phyloP scores from a whole-genome alignment of 2,797 vertebrate genomes.

The Rachycentron canadum region DNA sequence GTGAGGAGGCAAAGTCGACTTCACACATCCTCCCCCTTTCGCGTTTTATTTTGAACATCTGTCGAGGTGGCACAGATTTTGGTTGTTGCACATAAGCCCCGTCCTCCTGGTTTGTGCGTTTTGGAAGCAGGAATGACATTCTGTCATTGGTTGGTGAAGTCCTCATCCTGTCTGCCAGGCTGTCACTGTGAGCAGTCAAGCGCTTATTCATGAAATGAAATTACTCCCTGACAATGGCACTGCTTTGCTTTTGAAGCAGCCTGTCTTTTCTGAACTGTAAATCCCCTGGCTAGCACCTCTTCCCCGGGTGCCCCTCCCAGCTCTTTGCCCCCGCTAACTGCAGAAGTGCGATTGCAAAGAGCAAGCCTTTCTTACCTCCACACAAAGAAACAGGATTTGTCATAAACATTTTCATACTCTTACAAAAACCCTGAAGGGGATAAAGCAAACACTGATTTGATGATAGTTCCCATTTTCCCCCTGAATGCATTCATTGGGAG shows the following conservation, averaged over 20 bases:
- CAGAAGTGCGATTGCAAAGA: constrained; percentile 65
- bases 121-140: constrained; percentile 75
- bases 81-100: constrained; percentile 62
- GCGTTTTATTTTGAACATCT: constrained; percentile 66
- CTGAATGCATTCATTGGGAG: constrained; percentile 48
- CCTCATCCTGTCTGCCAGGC: constrained; percentile 35
- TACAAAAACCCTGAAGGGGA: constrained; percentile 55
- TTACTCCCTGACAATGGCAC: constrained; percentile 84
- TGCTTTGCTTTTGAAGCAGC: constrained; percentile 81
- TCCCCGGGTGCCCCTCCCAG: constrained; percentile 46
- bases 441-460: constrained; percentile 76
- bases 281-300: constrained; percentile 70
- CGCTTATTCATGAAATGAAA: constrained; percentile 86
- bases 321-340: constrained; percentile 64
- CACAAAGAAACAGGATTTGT: constrained; percentile 79
- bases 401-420: constrained; percentile 75
- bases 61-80: constrained; percentile 63
- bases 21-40: constrained; percentile 44
- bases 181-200: constrained; percentile 84
- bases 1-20: constrained; percentile 36
- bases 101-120: constrained; percentile 71
- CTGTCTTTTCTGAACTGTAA: constrained; percentile 79
- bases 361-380: constrained; percentile 69
- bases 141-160: constrained; percentile 71
- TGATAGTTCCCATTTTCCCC: constrained; percentile 61